Base-by-base conservation (phyloP, 2,797 vertebrate genomes). In the Etheostoma nigrum region DNA sequence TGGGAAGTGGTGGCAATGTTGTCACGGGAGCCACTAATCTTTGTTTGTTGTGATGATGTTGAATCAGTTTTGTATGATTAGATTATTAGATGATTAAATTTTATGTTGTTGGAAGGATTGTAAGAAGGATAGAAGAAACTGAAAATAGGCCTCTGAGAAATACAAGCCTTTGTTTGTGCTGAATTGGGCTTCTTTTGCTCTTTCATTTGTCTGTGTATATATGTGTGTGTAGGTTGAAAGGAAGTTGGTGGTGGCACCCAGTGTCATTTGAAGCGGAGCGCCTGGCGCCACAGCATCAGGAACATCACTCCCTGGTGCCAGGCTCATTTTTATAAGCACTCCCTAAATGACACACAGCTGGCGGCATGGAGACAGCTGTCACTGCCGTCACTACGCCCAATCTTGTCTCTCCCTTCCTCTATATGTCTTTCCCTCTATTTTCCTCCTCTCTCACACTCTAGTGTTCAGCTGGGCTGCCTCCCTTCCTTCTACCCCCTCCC, bases 301-400 rank as follows among this genome's bases (percentile, higher is more conserved):
- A 85, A 88, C 91, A 91, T 94, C 91, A 82, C 90, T 94, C 90
- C 86, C 92, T 92, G 91, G 93, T 95, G 94, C 94, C 94, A 94
- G 93, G 88, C 93, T 93, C 73, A 66, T 91, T 94, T 95, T 95
- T 93, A 93, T 91, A 91, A 91, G 92, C 89, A 76, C 85, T 89
- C 78, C 80, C 89, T 93, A 95, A 95, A 95, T 93, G 94, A 94
- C 94, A 93, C 93, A 94, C 95, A 95, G 94, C 94, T 95, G 95
- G 95, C 89, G 83, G 91, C 88, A 80, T 84, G 89, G 92, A 94
- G 94, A 93, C 94, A 94, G 94, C 93, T 94, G 94, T 94, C 89
- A 88, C 90, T 89, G 91, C 89, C 89, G 86, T 94, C 91, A 89
- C 91, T 90, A 87, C 89, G 85, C 92, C 92, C 91, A 87, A 67